A percentile compares a stretch with the other conserved stretches of the same genome.
Evolutionary conservation across 1,140 invertebrate genomes (phyloP).

Genomic region (Caerostris darwini): DNA sequence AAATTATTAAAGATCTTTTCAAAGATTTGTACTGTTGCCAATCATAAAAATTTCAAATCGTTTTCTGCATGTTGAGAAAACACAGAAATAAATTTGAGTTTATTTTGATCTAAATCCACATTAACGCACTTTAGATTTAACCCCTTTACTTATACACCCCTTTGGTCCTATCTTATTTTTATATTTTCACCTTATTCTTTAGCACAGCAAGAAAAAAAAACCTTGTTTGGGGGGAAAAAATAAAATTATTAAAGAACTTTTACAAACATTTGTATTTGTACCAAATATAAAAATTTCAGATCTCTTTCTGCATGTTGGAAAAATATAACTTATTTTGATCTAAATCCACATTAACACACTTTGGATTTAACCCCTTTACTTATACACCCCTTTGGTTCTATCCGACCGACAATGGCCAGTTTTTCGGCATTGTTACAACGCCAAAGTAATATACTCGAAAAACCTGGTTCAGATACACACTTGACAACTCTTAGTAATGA

Average conservation of each 20-base stretch:
- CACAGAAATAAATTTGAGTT: not conserved
- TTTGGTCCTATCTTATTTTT: not conserved
- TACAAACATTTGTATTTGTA: too few species aligned
- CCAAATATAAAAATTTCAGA: too few species aligned
- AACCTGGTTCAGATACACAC: conserved; percentile 34
- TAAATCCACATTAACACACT: not conserved
- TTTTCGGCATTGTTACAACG: conserved; percentile 32
- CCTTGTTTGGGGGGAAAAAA: too few species aligned
- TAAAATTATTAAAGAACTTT: too few species aligned
- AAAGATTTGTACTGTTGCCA: too few species aligned
- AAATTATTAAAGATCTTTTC: too few species aligned
- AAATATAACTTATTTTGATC: not conserved
- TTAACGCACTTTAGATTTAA: not conserved
- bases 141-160: conserved; percentile 10
- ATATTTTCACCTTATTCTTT: too few species aligned
- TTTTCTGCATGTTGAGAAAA: too few species aligned
- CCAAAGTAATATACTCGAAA: not conserved
- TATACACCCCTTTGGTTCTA: conserved; percentile 12
- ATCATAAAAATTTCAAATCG: too few species aligned
- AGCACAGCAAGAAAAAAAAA: too few species aligned
- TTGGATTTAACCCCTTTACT: not conserved
- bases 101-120: not conserved
- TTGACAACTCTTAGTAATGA: conserved; percentile 68
- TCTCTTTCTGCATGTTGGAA: too few species aligned
- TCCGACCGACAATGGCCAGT: conserved; percentile 50